Base-by-base conservation (phyloP, 2,888 invertebrate species). In the Steinernema scapterisci region DNA sequence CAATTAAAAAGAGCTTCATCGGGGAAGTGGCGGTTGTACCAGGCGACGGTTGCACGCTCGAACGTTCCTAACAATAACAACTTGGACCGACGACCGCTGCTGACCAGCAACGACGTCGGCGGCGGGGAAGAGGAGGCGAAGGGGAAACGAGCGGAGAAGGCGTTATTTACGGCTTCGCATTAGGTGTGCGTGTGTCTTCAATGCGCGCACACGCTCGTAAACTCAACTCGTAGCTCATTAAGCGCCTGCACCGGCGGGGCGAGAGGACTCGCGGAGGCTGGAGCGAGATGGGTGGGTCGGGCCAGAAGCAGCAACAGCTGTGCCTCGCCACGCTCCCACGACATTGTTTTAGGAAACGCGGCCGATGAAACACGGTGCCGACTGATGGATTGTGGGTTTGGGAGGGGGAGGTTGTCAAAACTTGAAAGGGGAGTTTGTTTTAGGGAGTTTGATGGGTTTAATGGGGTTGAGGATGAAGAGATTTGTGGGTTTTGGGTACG, bases 191-290 rank as follows among this genome's bases (percentile, higher is more conserved):
- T 25, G 54, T 25, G 54, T 25, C 38, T 38, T 38, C 38, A 38
- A 38, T 38, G 38, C 38, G 38, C 38, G 38, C 38, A 38, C 38
- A 13, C 54, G 54, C 63, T 63, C 63, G 63, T 63, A 63, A 63
- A 63, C 63, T 25, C 16, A 63, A 63, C 27, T 63, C 63, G 63
- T 27, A 63, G 27, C 63, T 63, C 63, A 63, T 63, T 63, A 63
- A 27, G 63, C n/a, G n/a, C 63, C 27, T 63, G 63, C 63, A 54
- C 38, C 38, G 38, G n/a, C n/a, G n/a, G 38, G 9, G 38, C 54
- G 23, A 27, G 27, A n/a, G 63, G 25, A 31, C 63, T 54, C 54
- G 6, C 23, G 23, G 7, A 16, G 45, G 16, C 45, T 44, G 9
- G 9, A 16, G 45, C 45, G 45, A 44, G 38, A 38, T 38, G 38